Evolutionary conservation across 1,140 invertebrate genomes (phyloP), one percentile per base, ranked within the genome.

Genomic region (Cheumatopsyche charites): DNA sequence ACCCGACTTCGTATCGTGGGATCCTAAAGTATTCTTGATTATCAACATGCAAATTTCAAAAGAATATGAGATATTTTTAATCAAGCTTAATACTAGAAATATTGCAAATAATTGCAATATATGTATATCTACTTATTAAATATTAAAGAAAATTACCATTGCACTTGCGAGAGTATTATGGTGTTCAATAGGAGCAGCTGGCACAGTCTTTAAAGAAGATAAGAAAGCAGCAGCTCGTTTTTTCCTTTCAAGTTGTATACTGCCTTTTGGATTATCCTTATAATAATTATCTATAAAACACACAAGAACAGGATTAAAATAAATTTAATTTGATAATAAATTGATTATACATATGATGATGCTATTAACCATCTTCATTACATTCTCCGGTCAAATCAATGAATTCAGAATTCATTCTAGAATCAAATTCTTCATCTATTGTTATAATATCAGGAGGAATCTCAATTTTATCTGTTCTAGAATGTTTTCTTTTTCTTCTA

Each of bases 81-180:
- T n/a, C n/a, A n/a, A n/a, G n/a, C n/a, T n/a, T n/a, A n/a, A n/a
- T n/a, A n/a, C n/a, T n/a, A n/a, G n/a, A n/a, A n/a, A n/a, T n/a
- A n/a, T n/a, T n/a, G n/a, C n/a, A n/a, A n/a, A n/a, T n/a, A n/a
- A n/a, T n/a, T n/a, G n/a, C n/a, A n/a, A n/a, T n/a, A n/a, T n/a
- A n/a, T n/a, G n/a, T n/a, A n/a, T n/a, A n/a, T n/a, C n/a, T n/a
- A n/a, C n/a, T n/a, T n/a, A 17, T 15, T 55, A 55, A 55, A 55
- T 11, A 55, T 11, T 13, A 49, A 19, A 15, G 45, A 49, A 49
- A 62, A 26, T 47, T 67, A 75, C 77, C 82, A 83, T 83, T 25
- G 82, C 82, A 77, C 82, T 84, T 62, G 82, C 82, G 0, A 84
- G 76, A 1, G 82, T 82, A 55, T 78, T 77, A 79, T 75, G 71